A percentile compares a stretch with the other conserved stretches of the same genome.
Evolutionary conservation across 2,113 vertebrate genomes (phyloP).

Genomic region (Todiramphus saurophagus): DNA sequence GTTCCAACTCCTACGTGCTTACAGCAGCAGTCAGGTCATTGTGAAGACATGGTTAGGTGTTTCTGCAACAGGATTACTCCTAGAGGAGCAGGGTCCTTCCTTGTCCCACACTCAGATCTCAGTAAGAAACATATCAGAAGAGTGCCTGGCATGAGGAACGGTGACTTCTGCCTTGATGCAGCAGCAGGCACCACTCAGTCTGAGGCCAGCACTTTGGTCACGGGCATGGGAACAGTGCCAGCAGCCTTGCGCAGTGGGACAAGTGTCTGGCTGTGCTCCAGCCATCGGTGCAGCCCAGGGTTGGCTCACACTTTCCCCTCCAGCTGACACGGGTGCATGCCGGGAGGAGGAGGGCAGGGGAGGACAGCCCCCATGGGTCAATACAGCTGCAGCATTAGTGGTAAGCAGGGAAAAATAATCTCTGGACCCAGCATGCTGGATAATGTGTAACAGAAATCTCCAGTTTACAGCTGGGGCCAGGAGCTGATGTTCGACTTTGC

Average conservation of each 20-base stretch:
- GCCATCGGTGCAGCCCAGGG: background rate
- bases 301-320: conserved; percentile 2
- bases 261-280: background rate
- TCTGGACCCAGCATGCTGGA: background rate
- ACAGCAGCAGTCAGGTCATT: background rate
- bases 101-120: background rate
- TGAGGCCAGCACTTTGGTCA: background rate
- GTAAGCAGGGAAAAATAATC: conserved; percentile 56
- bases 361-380: conserved; percentile 31
- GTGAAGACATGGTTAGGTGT: background rate
- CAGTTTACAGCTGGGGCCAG: background rate
- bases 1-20: background rate
- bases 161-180: background rate
- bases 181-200: background rate
- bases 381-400: conserved; percentile 37
- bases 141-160: background rate
- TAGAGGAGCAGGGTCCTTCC: background rate
- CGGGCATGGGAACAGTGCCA: background rate
- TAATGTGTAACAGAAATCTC: conserved; percentile 41
- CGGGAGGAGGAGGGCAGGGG: conserved; percentile 1
- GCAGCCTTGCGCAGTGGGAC: background rate
- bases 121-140: background rate
- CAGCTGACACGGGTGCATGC: conserved; percentile 14
- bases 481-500: background rate
- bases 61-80: background rate